A percentile compares a stretch with the other conserved stretches of the same genome.
These are phyloP conservation scores for Limonius californicus DNA, from an alignment of 1,140 invertebrate species.

Conservation along the genomic window DNA sequence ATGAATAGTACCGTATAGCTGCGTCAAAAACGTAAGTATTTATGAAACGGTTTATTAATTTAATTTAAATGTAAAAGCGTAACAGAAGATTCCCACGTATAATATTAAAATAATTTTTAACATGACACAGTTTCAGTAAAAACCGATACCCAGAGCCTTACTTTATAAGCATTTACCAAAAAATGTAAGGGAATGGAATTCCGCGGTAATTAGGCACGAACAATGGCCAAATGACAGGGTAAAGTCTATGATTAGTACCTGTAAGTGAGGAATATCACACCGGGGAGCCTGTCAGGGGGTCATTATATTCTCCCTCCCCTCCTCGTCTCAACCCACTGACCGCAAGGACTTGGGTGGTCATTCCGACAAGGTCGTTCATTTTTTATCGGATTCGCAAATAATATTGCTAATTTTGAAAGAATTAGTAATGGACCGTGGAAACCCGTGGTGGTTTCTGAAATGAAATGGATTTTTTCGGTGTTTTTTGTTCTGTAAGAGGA, in stretches of 20 bases:
- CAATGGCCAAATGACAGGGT: constrained; percentile 23
- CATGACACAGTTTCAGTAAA: not conserved
- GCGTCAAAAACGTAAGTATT: too few species aligned
- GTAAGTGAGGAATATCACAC: constrained; percentile 24
- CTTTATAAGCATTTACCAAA: constrained; percentile 4
- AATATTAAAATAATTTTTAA: not conserved
- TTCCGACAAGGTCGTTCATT: constrained; percentile 12
- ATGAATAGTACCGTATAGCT: too few species aligned
- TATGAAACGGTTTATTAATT: too few species aligned
- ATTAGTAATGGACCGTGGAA: constrained; percentile 14
- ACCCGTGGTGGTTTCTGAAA: constrained; percentile 4
- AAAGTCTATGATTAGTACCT: constrained; percentile 19
- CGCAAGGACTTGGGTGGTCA: constrained; percentile 13
- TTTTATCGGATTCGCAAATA: constrained; percentile 12
- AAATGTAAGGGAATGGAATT: constrained; percentile 11
- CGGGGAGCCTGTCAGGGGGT: constrained; percentile 19
- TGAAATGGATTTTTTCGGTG: constrained; percentile 8
- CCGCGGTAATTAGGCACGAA: constrained; percentile 17
- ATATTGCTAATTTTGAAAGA: constrained; percentile 14
- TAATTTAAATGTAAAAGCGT: too few species aligned
- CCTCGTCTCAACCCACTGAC: not conserved
- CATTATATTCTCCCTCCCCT: constrained; percentile 17
- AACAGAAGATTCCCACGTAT: not conserved
- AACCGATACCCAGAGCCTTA: constrained; percentile 2
- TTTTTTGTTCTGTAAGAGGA: constrained; percentile 1